Base-by-base conservation (phyloP, 2,888 invertebrate species). In the Cancer borealis region DNA sequence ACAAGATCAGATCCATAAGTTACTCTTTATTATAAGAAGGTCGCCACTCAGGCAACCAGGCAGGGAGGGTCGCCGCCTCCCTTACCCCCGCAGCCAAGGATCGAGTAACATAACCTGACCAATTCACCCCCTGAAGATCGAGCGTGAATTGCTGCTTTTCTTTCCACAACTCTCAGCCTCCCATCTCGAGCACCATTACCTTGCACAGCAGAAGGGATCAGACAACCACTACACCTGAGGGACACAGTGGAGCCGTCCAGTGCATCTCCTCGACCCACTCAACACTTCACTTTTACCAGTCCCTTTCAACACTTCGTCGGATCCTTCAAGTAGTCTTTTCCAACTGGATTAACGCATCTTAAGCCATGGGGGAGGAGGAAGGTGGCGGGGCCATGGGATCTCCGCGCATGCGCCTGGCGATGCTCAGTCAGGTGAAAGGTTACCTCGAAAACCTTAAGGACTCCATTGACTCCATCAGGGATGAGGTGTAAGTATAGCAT, bases 401-500 rank as follows among this genome's bases (percentile, higher is more conserved):
- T 1, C 94, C 95, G 3, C 94, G 95, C 60, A 95, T 93, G 94
- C 92, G 94, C 73, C 94, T 95, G 88, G 95, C 95, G 12, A 94
- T 95, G 95, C 94, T 95, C 26, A 94, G 89, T 46, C 95, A 95
- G 88, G 95, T 95, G 89, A 95, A 94, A 66, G 95, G 95, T 54
- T 95, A 95, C 92, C 66, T 95, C 47, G 95, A 95, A 49, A 95
- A 95, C 93, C 95, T 95, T n/a, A 95, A 93, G 79, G 95, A 94
- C 73, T 93, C 93, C 39, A 87, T 95, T 26, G 95, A 95, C 92
- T 95, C 95, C 60, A 93, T 95, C 88, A 95, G 84, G 49, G 95
- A 95, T 54, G 95, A 95, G 93, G 94, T 95, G 95, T 95, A 92
- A 95, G 95, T 95, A 87, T 17, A 49, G 90, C 54, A 26, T 45